Evolutionary conservation across 2,888 invertebrate species (phyloP).

Genomic region (Campoplex capitator): DNA sequence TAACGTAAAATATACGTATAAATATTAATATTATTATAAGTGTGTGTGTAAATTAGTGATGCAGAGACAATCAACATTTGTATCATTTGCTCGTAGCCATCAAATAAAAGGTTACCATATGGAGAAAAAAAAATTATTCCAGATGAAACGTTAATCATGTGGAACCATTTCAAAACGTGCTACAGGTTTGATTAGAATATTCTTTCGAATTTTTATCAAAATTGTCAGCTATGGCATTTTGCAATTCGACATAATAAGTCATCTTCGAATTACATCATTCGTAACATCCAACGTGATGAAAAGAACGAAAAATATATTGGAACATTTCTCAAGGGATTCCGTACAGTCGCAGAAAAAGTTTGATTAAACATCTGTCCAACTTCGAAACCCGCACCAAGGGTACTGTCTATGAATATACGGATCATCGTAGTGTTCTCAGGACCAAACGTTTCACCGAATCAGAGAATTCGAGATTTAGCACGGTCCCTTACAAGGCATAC

Average conservation of each 20-base stretch:
- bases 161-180: not conserved
- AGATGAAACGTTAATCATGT: not conserved
- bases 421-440: not conserved
- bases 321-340: not conserved
- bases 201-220: not conserved
- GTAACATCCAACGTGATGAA: not conserved
- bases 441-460: too few relatives aligned
- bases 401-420: not conserved
- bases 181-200: not conserved
- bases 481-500: not conserved
- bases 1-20: not conserved
- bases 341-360: not conserved
- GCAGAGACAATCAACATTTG: not conserved
- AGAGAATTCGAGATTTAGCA: not conserved
- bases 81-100: slow-evolving; percentile 25
- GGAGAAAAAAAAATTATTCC: not conserved
- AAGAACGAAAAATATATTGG: not conserved
- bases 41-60: not conserved
- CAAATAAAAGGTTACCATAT: slow-evolving; percentile 20
- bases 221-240: not conserved
- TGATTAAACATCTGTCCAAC: not conserved
- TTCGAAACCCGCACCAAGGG: not conserved
- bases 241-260: too few relatives aligned
- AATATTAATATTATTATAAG: not conserved
- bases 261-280: too few relatives aligned